Evolutionary conservation across 2,888 invertebrate genomes (phyloP).

Genomic region (Prenolepis imparis): DNA sequence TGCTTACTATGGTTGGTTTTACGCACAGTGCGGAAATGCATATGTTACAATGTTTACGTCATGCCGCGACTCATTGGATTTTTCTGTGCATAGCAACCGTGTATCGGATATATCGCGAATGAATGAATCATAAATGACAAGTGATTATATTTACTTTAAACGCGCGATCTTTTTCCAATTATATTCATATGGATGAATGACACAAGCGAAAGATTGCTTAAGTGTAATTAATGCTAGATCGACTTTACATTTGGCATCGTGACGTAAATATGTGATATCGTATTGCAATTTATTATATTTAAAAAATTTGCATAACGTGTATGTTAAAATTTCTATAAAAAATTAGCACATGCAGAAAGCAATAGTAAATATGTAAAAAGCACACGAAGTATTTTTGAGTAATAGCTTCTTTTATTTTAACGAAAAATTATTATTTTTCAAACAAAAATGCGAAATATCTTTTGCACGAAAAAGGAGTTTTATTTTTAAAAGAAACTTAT

Average conservation of each 20-base stretch:
- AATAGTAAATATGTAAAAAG: no score
- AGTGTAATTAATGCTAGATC: not conserved
- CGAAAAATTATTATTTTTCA: not conserved
- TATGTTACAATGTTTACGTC: constrained; percentile 22
- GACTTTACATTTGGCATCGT: constrained; percentile 6
- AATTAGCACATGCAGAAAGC: not conserved
- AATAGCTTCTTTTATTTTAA: not conserved
- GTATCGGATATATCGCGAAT: not conserved
- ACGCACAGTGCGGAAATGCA: not conserved
- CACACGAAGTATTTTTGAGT: not conserved
- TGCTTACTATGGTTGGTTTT: constrained; percentile 36
- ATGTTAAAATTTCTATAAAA: not conserved
- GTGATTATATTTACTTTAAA: constrained; percentile 2
- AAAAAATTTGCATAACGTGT: not conserved
- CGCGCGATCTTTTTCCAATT: constrained; percentile 3
- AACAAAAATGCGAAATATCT: not conserved
- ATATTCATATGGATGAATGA: not conserved
- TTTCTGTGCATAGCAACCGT: not conserved
- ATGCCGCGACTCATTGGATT: not conserved
- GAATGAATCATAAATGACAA: not conserved
- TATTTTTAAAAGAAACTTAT: not conserved
- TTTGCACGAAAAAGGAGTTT: not conserved
- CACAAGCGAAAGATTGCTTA: not conserved
- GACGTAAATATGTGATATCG: not conserved
- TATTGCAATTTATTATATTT: not conserved